These are phyloP conservation scores for Vipera latastei DNA, from an alignment of 2,797 vertebrate species.

Conservation along the genomic window DNA sequence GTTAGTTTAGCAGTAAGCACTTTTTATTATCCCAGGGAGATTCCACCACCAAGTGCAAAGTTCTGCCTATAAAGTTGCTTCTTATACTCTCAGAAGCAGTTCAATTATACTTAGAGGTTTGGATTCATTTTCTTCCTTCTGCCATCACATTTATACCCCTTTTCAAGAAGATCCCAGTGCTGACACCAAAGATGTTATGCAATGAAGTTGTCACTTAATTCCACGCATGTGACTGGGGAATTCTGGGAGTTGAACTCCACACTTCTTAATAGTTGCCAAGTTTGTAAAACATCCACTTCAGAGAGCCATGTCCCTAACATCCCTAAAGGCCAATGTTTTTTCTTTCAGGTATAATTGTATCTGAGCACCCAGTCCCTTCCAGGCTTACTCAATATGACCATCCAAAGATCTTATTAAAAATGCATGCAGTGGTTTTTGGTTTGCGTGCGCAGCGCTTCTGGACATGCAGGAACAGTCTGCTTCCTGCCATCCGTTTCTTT, in stretches of 20 bases:
- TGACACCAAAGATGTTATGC: neutral
- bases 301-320: neutral
- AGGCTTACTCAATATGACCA: neutral
- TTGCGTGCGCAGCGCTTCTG: too few species aligned
- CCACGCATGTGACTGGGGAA: neutral
- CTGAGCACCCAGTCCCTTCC: neutral
- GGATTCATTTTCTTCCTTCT: neutral
- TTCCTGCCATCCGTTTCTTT: too few species aligned
- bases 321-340: neutral
- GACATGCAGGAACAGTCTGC: too few species aligned
- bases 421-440: neutral
- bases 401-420: neutral
- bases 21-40: neutral
- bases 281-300: neutral
- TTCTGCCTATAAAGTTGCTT: neutral
- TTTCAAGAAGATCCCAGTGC: neutral
- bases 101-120: neutral
- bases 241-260: neutral
- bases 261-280: neutral
- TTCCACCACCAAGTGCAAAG: neutral
- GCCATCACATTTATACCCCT: neutral
- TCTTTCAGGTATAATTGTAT: neutral
- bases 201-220: neutral
- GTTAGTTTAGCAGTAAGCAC: neutral
- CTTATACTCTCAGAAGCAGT: neutral